phyloP scores from a whole-genome alignment of 2,797 vertebrate species.

The Crenuchus spilurus region DNA sequence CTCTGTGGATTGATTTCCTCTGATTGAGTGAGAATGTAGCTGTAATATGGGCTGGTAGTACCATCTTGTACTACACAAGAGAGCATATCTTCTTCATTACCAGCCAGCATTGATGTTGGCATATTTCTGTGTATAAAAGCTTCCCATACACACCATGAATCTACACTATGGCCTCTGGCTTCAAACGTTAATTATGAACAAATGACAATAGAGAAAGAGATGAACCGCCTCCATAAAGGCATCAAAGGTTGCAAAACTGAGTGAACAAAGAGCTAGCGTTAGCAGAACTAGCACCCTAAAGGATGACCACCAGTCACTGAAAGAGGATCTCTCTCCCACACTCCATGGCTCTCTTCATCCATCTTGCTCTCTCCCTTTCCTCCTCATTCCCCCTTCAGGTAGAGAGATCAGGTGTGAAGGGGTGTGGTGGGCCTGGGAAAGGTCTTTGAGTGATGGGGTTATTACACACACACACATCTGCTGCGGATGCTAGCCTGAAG shows the following conservation, averaged over 20 bases:
- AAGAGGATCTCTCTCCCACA: slow-evolving; percentile 66
- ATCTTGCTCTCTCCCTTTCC: slow-evolving; percentile 65
- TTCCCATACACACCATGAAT: slow-evolving; percentile 56
- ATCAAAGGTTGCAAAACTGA: slow-evolving; percentile 75
- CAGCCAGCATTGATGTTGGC: slow-evolving; percentile 21
- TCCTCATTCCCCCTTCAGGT: slow-evolving; percentile 54
- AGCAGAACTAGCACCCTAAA: slow-evolving; percentile 46
- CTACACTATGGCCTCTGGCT: slow-evolving; percentile 61
- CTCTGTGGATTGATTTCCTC: not conserved
- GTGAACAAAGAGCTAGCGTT: slow-evolving; percentile 66
- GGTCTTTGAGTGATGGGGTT: slow-evolving; percentile 59
- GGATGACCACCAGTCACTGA: slow-evolving; percentile 69
- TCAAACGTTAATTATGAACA: slow-evolving; percentile 69
- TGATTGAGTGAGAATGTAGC: not conserved
- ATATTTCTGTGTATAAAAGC: slow-evolving; percentile 27
- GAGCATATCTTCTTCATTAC: slow-evolving; percentile 10
- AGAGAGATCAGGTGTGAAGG: slow-evolving; percentile 61
- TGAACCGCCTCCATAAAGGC: slow-evolving; percentile 62
- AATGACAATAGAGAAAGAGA: slow-evolving; percentile 68
- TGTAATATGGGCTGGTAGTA: not conserved
- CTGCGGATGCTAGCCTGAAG: slow-evolving; percentile 56
- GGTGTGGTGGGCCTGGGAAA: slow-evolving; percentile 59
- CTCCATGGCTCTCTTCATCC: slow-evolving; percentile 54
- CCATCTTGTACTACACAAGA: not conserved
- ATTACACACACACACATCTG: slow-evolving; percentile 64